Conservation (phyloP, 1,140 invertebrate species). For the Ceratina japonica region DNA sequence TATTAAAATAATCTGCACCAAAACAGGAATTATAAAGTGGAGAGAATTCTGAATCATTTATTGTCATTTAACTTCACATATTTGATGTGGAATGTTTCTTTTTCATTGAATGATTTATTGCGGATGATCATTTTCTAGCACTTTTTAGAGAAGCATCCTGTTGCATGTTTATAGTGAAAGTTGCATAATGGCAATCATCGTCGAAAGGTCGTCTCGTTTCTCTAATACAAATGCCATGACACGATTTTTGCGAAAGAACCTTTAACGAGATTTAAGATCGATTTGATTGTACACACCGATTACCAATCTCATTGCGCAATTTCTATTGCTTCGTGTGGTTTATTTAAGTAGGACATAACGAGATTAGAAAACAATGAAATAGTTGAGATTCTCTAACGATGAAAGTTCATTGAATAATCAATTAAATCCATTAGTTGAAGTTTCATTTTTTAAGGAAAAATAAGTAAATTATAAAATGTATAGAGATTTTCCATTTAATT, state of each 20-base stretch:
- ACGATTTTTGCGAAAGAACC: constrained; percentile 8
- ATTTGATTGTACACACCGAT: not conserved
- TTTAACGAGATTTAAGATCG: not conserved
- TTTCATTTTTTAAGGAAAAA: not conserved
- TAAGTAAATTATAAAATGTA: no score
- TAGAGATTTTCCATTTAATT: not conserved
- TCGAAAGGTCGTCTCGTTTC: constrained; percentile 5
- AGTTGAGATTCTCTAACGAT: not conserved
- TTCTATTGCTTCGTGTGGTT: not conserved
- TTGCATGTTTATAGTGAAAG: constrained; percentile 6
- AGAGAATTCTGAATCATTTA: no score
- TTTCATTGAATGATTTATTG: no score
- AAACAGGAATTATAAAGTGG: no score
- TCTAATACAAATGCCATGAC: constrained; percentile 17
- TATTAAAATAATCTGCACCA: no score
- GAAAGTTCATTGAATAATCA: not conserved
- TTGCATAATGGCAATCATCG: constrained; percentile 14
- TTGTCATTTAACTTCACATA: no score
- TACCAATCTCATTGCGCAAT: constrained; percentile 3
- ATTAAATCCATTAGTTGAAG: not conserved
- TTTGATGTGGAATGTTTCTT: no score
- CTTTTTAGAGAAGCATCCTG: no score
- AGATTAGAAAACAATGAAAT: not conserved
- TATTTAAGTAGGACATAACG: not conserved
- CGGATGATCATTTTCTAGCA: no score